phyloP scores from a whole-genome alignment of 2,113 vertebrate genomes.

The Pachycephala philippinensis region DNA sequence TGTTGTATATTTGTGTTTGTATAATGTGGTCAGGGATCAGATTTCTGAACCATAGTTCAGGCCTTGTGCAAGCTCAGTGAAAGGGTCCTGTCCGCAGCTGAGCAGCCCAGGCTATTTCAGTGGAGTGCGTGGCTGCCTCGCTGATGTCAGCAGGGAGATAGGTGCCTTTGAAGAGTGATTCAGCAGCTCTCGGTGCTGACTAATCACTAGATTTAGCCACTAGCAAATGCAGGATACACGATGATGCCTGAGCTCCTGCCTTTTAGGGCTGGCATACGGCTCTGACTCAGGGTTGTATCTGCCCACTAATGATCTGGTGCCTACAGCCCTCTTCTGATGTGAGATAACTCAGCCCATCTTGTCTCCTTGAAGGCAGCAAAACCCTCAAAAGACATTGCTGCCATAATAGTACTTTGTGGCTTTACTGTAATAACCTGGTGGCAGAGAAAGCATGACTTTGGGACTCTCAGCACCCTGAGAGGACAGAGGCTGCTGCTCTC shows the following conservation, averaged over 20 bases:
- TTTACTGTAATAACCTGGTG: not conserved
- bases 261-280: constrained; percentile 54
- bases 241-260: constrained; percentile 58
- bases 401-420: not conserved
- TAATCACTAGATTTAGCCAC: constrained; percentile 65
- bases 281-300: constrained; percentile 59
- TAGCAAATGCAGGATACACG: constrained; percentile 46
- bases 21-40: not conserved
- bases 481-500: not conserved
- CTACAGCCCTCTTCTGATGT: constrained; percentile 15
- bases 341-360: not conserved
- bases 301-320: constrained; percentile 44
- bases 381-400: not conserved
- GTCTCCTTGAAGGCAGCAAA: constrained; percentile 11
- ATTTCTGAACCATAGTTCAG: accelerated
- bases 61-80: not conserved
- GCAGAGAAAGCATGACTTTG: not conserved
- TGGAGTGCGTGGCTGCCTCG: constrained; percentile 2
- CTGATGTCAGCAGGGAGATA: constrained; percentile 64
- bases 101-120: not conserved
- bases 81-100: not conserved
- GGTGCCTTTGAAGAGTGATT: constrained; percentile 69
- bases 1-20: not conserved
- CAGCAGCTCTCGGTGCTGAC: constrained; percentile 63
- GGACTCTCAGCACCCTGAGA: not conserved